Percentiles rank a stretch among this genome's conserved stretches.
Conservation (phyloP, 2,888 invertebrate species). For the Macrosoma leucophasiata region DNA sequence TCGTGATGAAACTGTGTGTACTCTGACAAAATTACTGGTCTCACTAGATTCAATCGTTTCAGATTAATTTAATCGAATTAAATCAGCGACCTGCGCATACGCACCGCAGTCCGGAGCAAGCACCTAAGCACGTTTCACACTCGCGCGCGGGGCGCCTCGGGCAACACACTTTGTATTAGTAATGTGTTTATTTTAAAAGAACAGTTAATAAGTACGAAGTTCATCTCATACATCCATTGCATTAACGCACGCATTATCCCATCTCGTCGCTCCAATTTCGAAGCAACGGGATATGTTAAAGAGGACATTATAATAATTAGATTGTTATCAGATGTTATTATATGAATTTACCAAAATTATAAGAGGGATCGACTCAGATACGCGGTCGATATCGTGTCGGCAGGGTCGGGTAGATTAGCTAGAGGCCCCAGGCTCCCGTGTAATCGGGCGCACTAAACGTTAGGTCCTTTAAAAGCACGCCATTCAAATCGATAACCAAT, state of each 20-base stretch:
- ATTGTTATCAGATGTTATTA: conserved; percentile 74
- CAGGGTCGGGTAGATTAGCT: conserved; percentile 55
- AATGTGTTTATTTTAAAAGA: conserved; percentile 70
- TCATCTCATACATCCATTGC: conserved; percentile 65
- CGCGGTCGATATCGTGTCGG: conserved; percentile 68
- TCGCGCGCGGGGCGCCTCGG: conserved; percentile 33
- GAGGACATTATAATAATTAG: conserved; percentile 74
- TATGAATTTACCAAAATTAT: conserved; percentile 72
- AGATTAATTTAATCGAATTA: conserved; percentile 39
- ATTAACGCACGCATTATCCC: conserved; percentile 64
- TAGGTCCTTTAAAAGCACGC: conserved; percentile 67
- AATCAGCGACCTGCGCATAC: conserved; percentile 35
- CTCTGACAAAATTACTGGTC: too few species aligned
- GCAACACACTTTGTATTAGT: conserved; percentile 38
- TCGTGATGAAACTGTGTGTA: too few species aligned
- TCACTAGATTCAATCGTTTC: conserved; percentile 27
- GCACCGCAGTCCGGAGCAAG: neutral
- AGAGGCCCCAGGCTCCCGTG: conserved; percentile 53
- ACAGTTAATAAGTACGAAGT: conserved; percentile 58
- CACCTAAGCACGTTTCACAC: conserved; percentile 1
- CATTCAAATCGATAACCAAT: conserved; percentile 71
- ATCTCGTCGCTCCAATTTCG: conserved; percentile 61
- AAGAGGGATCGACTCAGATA: conserved; percentile 63
- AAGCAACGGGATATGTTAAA: conserved; percentile 70
- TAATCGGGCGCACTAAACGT: conserved; percentile 63